A percentile compares a stretch with the other conserved stretches of the same genome.
Evolutionary conservation across 2,888 invertebrate genomes (phyloP).

Genomic region (Aspidiotus destructor): DNA sequence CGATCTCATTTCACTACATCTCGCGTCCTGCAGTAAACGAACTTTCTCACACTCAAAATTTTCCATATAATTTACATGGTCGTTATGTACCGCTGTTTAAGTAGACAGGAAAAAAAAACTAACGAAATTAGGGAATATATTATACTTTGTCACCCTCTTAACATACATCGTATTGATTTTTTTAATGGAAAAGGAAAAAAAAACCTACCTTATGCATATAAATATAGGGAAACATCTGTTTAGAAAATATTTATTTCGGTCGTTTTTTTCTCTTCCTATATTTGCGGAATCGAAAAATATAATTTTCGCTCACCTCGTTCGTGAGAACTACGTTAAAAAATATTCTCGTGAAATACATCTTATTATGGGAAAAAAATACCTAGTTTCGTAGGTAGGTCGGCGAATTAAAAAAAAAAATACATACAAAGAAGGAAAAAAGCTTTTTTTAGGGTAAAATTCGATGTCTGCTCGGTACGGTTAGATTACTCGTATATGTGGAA

Average conservation of each 20-base stretch:
- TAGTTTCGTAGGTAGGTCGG: constrained; percentile 3
- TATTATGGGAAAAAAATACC: constrained; percentile 17
- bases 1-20: too few relatives aligned
- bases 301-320: constrained; percentile 8
- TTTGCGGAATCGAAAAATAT: constrained; percentile 2
- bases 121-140: too few relatives aligned
- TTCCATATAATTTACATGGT: too few relatives aligned
- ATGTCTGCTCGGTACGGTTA: constrained; percentile 9
- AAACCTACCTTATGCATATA: not conserved
- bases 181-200: too few relatives aligned
- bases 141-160: too few relatives aligned
- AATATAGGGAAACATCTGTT: not conserved
- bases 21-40: too few relatives aligned
- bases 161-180: too few relatives aligned
- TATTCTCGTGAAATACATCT: constrained; percentile 22
- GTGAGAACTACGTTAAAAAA: constrained; percentile 28
- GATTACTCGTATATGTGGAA: too few relatives aligned
- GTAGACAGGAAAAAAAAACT: too few relatives aligned
- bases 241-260: not conserved
- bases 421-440: constrained; percentile 14
- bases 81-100: too few relatives aligned
- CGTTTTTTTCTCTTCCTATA: not conserved
- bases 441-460: constrained; percentile 22
- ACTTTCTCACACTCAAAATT: too few relatives aligned
- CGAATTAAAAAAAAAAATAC: constrained; percentile 13